A percentile compares a stretch with the other conserved stretches of the same genome.
phyloP scores from a whole-genome alignment of 1,140 invertebrate species.

The Diachasmimorpha longicaudata region DNA sequence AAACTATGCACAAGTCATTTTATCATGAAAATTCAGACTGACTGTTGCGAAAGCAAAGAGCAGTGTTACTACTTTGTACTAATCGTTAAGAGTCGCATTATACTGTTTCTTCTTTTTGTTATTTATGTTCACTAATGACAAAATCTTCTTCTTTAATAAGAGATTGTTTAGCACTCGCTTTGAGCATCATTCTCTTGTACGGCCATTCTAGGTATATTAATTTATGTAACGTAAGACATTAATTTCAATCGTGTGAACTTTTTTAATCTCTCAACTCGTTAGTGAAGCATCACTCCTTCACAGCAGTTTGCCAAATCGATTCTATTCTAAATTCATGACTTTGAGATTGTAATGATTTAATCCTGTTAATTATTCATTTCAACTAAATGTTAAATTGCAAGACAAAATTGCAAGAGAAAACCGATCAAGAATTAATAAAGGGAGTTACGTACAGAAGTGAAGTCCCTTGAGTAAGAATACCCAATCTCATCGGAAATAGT shows the following conservation, averaged over 20 bases:
- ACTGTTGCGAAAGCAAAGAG: conserved; percentile 4
- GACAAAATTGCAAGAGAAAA: not conserved
- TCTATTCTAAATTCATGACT: not conserved
- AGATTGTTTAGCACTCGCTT: not conserved
- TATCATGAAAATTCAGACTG: conserved; percentile 16
- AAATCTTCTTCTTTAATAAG: not conserved
- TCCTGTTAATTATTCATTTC: not conserved
- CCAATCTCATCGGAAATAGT: not conserved
- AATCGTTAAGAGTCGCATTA: not conserved
- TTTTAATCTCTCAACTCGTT: not conserved
- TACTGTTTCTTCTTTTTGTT: not conserved
- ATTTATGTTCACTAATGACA: not conserved
- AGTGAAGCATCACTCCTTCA: not conserved
- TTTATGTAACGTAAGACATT: not conserved
- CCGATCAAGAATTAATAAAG: not conserved
- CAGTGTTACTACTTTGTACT: not conserved
- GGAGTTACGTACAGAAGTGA: not conserved
- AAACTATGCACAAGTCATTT: not conserved
- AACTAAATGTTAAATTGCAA: not conserved
- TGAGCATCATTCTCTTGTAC: not conserved
- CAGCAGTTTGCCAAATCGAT: not conserved
- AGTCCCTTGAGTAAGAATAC: not conserved
- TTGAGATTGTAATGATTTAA: not conserved
- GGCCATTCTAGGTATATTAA: not conserved
- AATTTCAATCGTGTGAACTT: not conserved